These are phyloP conservation scores for Rhinatrema bivittatum DNA, from an alignment of 2,797 vertebrate genomes.

Conservation along the genomic window DNA sequence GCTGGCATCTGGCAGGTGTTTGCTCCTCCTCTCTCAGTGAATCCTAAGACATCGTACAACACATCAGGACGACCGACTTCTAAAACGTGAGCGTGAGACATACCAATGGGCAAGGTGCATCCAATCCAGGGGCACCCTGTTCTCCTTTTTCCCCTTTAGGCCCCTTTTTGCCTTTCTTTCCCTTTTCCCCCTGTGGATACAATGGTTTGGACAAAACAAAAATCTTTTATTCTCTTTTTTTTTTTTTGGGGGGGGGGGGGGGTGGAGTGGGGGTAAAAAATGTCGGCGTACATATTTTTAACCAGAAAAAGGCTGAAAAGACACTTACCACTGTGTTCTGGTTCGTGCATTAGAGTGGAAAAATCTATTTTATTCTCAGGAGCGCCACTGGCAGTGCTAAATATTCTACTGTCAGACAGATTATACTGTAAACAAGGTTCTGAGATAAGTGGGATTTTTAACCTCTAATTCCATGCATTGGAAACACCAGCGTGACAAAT, in stretches of 20 bases:
- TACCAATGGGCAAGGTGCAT: conserved; percentile 99
- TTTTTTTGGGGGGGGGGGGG: conserved; percentile 1
- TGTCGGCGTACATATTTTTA: conserved; percentile 18
- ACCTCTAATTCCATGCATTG: too few relatives aligned
- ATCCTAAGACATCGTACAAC: conserved; percentile 38
- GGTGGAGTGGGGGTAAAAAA: too few relatives aligned
- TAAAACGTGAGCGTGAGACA: conserved; percentile 66
- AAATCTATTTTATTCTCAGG: neutral
- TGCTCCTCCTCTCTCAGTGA: conserved; percentile 56
- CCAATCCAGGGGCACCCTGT: conserved; percentile 99
- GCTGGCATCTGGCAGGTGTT: conserved; percentile 26
- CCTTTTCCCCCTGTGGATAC: conserved; percentile 99
- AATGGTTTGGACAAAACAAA: conserved; percentile 83
- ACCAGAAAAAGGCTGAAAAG: conserved; percentile 49
- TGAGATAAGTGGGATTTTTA: too few relatives aligned
- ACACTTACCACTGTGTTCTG: conserved; percentile 64
- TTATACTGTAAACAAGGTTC: too few relatives aligned
- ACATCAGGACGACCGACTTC: conserved; percentile 46
- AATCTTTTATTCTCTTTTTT: conserved; percentile 50
- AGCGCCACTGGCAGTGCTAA: conserved; percentile 12
- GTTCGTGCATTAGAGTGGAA: conserved; percentile 46
- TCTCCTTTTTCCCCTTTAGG: conserved; percentile 99
- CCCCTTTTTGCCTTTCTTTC: conserved; percentile 99
- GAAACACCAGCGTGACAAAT: too few relatives aligned
- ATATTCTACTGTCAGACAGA: conserved; percentile 35